Percentiles rank a stretch among this genome's conserved stretches.
phyloP scores from a whole-genome alignment of 2,888 invertebrate species.

The Crocallis elinguaria region DNA sequence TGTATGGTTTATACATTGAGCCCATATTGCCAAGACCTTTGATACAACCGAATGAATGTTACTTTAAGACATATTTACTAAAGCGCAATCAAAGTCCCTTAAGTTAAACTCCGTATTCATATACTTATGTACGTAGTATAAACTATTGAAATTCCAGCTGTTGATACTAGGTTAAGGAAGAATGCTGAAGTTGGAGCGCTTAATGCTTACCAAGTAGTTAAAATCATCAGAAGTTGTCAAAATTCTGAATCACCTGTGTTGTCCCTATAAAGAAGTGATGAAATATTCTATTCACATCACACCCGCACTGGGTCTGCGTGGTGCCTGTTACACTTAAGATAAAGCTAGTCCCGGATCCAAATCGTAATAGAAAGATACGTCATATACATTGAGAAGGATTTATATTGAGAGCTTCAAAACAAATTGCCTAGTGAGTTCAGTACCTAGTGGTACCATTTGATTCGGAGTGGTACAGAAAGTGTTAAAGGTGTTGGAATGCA shows the following conservation, averaged over 20 bases:
- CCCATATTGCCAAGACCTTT: conserved; percentile 14
- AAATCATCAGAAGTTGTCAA: conserved; percentile 30
- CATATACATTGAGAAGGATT: no score
- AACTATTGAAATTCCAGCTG: conserved; percentile 27
- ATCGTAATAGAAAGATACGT: no score
- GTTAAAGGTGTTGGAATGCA: no score
- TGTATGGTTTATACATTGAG: neutral
- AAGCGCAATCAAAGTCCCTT: conserved; percentile 27
- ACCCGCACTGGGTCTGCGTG: no score
- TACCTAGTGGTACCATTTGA: no score
- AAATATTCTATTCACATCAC: no score
- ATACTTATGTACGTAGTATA: conserved; percentile 15
- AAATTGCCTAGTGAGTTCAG: no score
- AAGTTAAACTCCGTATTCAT: conserved; percentile 22
- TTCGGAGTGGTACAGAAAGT: no score
- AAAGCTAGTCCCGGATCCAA: no score
- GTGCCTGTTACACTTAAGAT: no score
- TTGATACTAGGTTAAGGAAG: conserved; percentile 28
- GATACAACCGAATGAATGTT: conserved; percentile 14
- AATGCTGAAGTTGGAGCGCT: conserved; percentile 21
- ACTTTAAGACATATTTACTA: conserved; percentile 17
- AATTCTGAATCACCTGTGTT: neutral
- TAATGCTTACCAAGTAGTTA: conserved; percentile 24
- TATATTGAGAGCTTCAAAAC: no score
- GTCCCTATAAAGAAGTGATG: no score